Percentiles rank a stretch among this genome's conserved stretches.
Conservation (phyloP, 2,888 invertebrate genomes). For the Hybos culiciformis region DNA sequence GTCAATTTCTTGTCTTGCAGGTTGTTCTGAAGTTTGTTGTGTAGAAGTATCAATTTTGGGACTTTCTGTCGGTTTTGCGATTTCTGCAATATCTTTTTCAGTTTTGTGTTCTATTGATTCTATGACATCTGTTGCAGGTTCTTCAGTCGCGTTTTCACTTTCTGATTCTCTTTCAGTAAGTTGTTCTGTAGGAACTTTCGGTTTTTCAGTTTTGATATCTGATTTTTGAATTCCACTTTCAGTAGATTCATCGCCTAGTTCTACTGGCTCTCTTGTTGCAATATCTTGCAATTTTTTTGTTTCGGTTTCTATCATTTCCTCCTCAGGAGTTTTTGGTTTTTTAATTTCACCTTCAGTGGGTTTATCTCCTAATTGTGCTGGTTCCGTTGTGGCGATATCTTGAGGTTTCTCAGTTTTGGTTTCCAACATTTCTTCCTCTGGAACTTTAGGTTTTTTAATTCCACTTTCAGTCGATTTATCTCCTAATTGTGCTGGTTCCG, state of each 20-base stretch:
- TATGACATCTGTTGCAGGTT: too few species aligned
- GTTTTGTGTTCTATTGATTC: too few species aligned
- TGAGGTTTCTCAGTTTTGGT: conserved; percentile 11
- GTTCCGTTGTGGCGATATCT: background rate
- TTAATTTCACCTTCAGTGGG: background rate
- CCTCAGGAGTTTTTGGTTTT: too few species aligned
- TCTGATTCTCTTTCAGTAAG: too few species aligned
- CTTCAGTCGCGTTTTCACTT: too few species aligned
- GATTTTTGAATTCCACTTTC: background rate
- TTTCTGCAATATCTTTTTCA: too few species aligned
- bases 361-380: background rate
- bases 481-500: too few species aligned
- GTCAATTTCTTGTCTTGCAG: too few species aligned
- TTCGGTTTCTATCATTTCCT: background rate
- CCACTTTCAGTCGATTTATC: background rate
- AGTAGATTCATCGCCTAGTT: background rate
- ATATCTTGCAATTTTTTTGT: background rate
- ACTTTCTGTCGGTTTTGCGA: background rate
- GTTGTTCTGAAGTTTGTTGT: background rate
- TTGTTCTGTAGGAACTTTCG: background rate
- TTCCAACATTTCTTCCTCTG: conserved; percentile 1
- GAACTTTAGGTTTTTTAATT: conserved; percentile 3
- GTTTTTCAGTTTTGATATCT: background rate
- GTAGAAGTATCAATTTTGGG: background rate
- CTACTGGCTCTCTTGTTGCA: background rate